A percentile compares a stretch with the other conserved stretches of the same genome.
Conservation (phyloP, 2,113 vertebrate species). For the Cacatua alba region DNA sequence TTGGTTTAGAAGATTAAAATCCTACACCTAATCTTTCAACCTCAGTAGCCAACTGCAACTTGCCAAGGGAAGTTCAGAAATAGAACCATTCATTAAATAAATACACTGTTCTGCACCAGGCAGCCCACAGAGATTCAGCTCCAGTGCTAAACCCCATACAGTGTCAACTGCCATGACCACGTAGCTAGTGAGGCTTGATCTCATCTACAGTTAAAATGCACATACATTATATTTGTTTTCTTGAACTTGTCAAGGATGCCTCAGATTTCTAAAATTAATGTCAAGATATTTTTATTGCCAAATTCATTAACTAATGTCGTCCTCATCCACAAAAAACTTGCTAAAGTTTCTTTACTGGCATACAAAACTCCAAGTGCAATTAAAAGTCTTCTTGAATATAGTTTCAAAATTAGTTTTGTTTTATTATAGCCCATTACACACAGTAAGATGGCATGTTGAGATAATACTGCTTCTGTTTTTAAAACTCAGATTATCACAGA, state of each 20-base stretch:
- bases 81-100: neutral
- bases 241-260: neutral
- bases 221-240: neutral
- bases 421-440: neutral
- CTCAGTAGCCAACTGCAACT: neutral
- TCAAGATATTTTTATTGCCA: neutral
- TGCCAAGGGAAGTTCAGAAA: neutral
- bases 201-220: neutral
- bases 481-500: neutral
- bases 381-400: neutral
- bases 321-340: neutral
- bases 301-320: neutral
- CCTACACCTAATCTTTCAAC: neutral
- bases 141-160: neutral
- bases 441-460: neutral
- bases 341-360: neutral
- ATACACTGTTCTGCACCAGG: neutral
- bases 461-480: neutral
- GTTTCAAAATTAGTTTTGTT: neutral
- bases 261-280: neutral
- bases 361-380: neutral
- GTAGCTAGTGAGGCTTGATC: neutral
- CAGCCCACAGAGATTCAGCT: neutral
- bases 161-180: neutral
- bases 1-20: neutral